phyloP scores from a whole-genome alignment of 2,888 invertebrate species.

The Macropis europaea region DNA sequence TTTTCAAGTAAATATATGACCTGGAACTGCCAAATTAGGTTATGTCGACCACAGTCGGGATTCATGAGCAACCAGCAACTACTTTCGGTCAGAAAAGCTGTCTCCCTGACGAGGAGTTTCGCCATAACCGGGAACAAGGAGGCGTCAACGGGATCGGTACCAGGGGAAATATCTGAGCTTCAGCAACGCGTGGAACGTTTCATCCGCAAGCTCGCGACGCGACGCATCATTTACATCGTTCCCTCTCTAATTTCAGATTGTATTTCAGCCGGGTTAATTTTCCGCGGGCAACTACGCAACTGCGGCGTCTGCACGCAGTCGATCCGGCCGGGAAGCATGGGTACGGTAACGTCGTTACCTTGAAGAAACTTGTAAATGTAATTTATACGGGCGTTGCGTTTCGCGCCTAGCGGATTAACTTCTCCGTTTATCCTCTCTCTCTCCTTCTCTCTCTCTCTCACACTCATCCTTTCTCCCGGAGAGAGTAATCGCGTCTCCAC shows the following conservation, averaged over 20 bases:
- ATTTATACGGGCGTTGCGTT: constrained; percentile 27
- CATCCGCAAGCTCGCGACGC: constrained; percentile 15
- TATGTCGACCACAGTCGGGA: too few species aligned
- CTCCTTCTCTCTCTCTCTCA: too few species aligned
- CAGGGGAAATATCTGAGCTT: constrained; percentile 29
- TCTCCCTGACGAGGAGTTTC: too few species aligned
- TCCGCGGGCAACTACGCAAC: neutral
- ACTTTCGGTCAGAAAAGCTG: too few species aligned
- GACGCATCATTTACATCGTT: constrained; percentile 39
- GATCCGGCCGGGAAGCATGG: neutral
- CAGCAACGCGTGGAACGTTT: constrained; percentile 6
- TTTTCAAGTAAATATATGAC: too few species aligned
- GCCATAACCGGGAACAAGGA: constrained; percentile 19
- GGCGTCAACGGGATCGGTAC: constrained; percentile 12
- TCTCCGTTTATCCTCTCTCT: too few species aligned
- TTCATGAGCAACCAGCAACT: too few species aligned
- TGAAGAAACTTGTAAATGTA: constrained; percentile 43
- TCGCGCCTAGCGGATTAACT: neutral
- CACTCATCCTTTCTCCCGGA: too few species aligned
- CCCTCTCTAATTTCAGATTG: constrained; percentile 42
- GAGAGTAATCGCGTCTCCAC: too few species aligned
- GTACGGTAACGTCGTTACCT: constrained; percentile 27
- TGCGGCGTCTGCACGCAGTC: neutral
- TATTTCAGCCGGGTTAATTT: constrained; percentile 41
- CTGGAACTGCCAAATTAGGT: too few species aligned